These are phyloP conservation scores for Acyrthosiphon pisum DNA, from an alignment of 1,140 invertebrate species.

Conservation along the genomic window DNA sequence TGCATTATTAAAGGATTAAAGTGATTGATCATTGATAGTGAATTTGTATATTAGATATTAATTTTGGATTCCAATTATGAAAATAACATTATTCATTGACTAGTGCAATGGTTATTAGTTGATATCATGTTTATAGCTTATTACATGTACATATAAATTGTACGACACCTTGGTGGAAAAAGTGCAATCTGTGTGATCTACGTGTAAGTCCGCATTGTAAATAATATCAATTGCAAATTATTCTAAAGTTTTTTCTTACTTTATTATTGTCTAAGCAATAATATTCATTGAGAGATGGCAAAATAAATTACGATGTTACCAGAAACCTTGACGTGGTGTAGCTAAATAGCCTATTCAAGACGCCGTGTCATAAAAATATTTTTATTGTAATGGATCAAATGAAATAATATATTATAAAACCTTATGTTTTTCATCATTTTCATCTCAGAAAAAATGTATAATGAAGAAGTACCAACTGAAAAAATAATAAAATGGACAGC, in stretches of 20 bases:
- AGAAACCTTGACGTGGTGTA: background rate
- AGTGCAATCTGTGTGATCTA: background rate
- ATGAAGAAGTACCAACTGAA: background rate
- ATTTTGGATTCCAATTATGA: background rate
- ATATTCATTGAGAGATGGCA: no score
- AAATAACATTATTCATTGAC: background rate
- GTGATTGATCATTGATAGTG: background rate
- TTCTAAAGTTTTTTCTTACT: background rate
- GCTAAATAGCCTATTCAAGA: background rate
- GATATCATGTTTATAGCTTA: background rate
- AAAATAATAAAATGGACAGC: background rate
- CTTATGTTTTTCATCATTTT: background rate
- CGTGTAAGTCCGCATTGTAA: background rate
- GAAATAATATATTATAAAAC: background rate
- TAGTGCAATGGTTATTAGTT: background rate
- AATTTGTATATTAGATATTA: background rate
- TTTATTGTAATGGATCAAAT: background rate
- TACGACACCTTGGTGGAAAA: background rate
- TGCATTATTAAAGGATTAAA: background rate
- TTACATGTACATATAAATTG: background rate
- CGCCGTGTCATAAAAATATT: background rate
- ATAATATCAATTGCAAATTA: background rate
- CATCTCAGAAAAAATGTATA: background rate
- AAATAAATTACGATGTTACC: no score
- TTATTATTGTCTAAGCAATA: background rate